A percentile compares a stretch with the other conserved stretches of the same genome.
phyloP scores from a whole-genome alignment of 2,797 vertebrate genomes.

The Pantherophis vulpinus region DNA sequence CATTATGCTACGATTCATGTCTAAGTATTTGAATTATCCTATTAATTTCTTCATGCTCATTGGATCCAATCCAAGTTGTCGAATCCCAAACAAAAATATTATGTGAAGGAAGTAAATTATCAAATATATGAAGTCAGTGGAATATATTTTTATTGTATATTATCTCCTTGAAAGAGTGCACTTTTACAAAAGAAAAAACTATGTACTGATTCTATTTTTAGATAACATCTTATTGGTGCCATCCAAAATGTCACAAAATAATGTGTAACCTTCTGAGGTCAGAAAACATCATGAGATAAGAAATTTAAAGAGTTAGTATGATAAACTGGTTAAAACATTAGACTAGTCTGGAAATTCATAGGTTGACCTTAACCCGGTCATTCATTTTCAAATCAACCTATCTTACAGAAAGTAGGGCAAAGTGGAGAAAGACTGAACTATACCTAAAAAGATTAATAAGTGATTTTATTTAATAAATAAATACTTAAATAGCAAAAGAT shows the following conservation, averaged over 20 bases:
- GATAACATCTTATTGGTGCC: background rate
- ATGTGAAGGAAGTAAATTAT: background rate
- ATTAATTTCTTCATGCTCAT: background rate
- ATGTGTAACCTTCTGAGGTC: background rate
- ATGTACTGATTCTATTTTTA: background rate
- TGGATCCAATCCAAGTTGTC: background rate
- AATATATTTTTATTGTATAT: background rate
- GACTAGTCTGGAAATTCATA: background rate
- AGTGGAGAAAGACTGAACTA: background rate
- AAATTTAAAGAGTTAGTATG: background rate
- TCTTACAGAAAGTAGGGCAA: background rate
- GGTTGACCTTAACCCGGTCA: background rate
- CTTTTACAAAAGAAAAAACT: background rate
- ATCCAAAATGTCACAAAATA: background rate
- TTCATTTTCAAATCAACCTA: background rate
- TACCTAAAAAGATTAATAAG: too few relatives aligned
- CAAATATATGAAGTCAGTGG: background rate
- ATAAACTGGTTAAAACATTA: background rate
- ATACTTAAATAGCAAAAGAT: background rate
- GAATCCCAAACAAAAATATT: background rate
- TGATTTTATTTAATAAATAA: background rate
- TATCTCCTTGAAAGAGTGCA: background rate
- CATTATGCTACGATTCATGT: background rate
- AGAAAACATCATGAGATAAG: background rate
- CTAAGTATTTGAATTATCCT: background rate